Base-by-base conservation (phyloP, 2,113 vertebrate species). In the Platichthys flesus region DNA sequence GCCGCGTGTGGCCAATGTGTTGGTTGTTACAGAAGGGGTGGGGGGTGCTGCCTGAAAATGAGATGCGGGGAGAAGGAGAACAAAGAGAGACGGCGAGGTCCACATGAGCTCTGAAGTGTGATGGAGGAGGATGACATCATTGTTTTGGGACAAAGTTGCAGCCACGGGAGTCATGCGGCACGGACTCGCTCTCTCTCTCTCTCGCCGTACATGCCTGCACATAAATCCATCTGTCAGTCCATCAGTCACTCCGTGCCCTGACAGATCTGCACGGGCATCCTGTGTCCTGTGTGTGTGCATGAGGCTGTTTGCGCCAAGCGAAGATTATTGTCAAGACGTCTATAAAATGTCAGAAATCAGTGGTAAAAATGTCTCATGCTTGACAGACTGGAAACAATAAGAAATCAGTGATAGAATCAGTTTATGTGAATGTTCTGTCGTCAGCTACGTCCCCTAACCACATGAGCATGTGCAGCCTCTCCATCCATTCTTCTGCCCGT, bases 61-160 rank as follows among this genome's bases (percentile, higher is more conserved):
- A 83, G 86, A 85, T 82, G 86, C 78, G 62, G 78, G 63, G 59
- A 51, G 24, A 0, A 16, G 42, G 78, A 85, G 89, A 88, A 89
- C 84, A 91, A 88, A 91, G 90, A 91, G 90, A 83, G 80, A 64
- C 56, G 79, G 55, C 51, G 63, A 78, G 88, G 77, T 83, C 85
- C 78, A 78, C 78, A 81, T 74, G 68, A 62, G 84, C 78, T 69
- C 76, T 12, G 81, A 83, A 82, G 87, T 84, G 88, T 55, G 81
- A 82, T 79, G 65, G 87, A 87, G 82, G 87, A 90, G 81, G 87
- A 90, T 93, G 90, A 93, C 88, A 88, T 93, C 92, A 93, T 89
- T 82, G 88, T 91, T 90, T 87, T 72, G 20, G 86, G 88, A 92
- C 88, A 90, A 89, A 91, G 87, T 90, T 88, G 84, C 83, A 83